Evolutionary conservation across 1,140 invertebrate genomes (phyloP).

Genomic region (Bilobella aurantiaca): DNA sequence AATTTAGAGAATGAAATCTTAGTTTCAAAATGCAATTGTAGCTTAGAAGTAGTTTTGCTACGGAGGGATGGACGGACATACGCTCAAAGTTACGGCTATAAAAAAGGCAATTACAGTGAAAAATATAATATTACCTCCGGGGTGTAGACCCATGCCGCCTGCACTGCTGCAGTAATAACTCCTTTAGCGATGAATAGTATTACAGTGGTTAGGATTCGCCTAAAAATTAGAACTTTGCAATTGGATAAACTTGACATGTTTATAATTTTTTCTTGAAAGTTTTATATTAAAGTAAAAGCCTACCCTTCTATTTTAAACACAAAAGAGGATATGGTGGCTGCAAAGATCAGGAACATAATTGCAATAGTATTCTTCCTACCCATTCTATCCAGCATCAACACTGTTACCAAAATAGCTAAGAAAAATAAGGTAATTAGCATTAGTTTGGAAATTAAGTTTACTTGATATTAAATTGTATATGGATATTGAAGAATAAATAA

Average conservation of each 20-base stretch:
- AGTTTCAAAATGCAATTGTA: too few species aligned
- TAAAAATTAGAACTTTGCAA: too few species aligned
- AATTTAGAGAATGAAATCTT: too few species aligned
- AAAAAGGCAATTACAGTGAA: too few species aligned
- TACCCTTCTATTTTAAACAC: slow-evolving; percentile 66
- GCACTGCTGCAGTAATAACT: slow-evolving; percentile 85
- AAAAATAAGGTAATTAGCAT: neutral
- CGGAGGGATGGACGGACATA: too few species aligned
- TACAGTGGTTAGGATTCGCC: slow-evolving; percentile 65
- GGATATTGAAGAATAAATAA: neutral
- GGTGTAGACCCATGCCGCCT: slow-evolving; percentile 90
- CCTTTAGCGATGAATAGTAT: slow-evolving; percentile 80
- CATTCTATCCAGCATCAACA: slow-evolving; percentile 78
- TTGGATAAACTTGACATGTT: too few species aligned
- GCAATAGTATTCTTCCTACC: slow-evolving; percentile 90
- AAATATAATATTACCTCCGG: slow-evolving; percentile 62
- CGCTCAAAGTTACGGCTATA: too few species aligned
- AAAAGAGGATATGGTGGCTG: slow-evolving; percentile 66
- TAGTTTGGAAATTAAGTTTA: too few species aligned
- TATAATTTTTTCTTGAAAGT: neutral
- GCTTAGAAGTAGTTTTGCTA: too few species aligned
- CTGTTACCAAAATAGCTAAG: slow-evolving; percentile 79
- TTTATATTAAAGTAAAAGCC: slow-evolving; percentile 24
- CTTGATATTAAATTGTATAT: too few species aligned
- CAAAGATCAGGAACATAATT: slow-evolving; percentile 78